Evolutionary conservation across 2,797 vertebrate species (phyloP), one percentile per base, ranked within the genome.

Genomic region (Labeo calbasu): DNA sequence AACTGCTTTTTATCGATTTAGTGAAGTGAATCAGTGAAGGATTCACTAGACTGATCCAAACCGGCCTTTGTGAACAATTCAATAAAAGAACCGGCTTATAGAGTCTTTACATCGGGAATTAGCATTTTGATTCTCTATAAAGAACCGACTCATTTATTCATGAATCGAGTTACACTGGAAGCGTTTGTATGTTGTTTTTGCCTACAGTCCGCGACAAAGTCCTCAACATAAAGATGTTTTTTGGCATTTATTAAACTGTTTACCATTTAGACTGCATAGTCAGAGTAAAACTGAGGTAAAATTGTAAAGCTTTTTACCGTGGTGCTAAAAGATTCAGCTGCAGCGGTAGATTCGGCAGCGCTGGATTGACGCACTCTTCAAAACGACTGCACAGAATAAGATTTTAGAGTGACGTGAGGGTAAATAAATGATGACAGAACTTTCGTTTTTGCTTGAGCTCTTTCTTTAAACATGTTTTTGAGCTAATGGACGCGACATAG

Each of bases 401-500:
- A 14, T 5, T 76, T 76, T 23, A 36, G 13, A 77, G 36, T 2
- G 14, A 77, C 36, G 11, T 25, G 53, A 43, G 32, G 53, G 21
- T 36, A 3, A 43, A 36, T 77, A 59, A 76, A 76, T 10, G 53
- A 59, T 59, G 32, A 76, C 32, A 59, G 73, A 59, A 59, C 28
- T 17, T 76, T 15, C 11, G 36, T 36, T 40, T 57, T 59, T 15
- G 19, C 8, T 15, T 10, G 0, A 43, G 21, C 55, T 43, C 14
- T 46, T 61, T 14, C n/a, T 84, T 79, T 71, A 82, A 85, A 82
- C 14, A 8, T n/a, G 55, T 78, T 79, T 85, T 73, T 69, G 25
- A 65, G 73, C 32, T 79, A 50, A 84, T 70, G 53, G 84, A 63
- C 4, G 72, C 40, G 78, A 76, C 77, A 76, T 57, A 73, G 21